These are phyloP conservation scores for Labia minor DNA, from an alignment of 2,888 invertebrate genomes.

Conservation along the genomic window DNA sequence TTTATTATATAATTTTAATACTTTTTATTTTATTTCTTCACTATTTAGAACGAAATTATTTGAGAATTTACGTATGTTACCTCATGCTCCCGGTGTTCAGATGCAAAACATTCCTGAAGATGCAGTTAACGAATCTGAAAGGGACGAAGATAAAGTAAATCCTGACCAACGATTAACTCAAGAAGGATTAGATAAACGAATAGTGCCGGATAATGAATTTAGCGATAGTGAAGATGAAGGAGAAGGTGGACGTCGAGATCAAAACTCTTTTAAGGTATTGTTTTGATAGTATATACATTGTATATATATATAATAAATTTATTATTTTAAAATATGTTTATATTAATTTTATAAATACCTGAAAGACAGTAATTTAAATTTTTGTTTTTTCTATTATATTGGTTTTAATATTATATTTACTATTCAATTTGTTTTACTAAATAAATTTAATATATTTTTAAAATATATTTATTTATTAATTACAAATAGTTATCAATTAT, in stretches of 20 bases:
- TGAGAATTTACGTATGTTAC: constrained; percentile 93
- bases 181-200: constrained; percentile 70
- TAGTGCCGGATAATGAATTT: constrained; percentile 89
- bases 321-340: too few species aligned
- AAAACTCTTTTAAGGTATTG: constrained; percentile 29
- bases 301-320: too few species aligned
- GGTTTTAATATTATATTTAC: too few species aligned
- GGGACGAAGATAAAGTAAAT: constrained; percentile 78
- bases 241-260: constrained; percentile 49
- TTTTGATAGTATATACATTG: not conserved
- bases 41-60: constrained; percentile 61
- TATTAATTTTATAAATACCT: too few species aligned
- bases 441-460: too few species aligned
- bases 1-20: too few species aligned
- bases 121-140: constrained; percentile 61
- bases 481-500: too few species aligned
- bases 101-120: constrained; percentile 74
- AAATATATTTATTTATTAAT: too few species aligned
- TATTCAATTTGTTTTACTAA: too few species aligned
- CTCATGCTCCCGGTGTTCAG: constrained; percentile 95
- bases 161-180: constrained; percentile 83
- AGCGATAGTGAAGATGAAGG: constrained; percentile 90
- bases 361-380: too few species aligned
- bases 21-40: too few species aligned
- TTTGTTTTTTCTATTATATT: too few species aligned